Base-by-base conservation (phyloP, 2,113 vertebrate genomes). In the Numida meleagris region DNA sequence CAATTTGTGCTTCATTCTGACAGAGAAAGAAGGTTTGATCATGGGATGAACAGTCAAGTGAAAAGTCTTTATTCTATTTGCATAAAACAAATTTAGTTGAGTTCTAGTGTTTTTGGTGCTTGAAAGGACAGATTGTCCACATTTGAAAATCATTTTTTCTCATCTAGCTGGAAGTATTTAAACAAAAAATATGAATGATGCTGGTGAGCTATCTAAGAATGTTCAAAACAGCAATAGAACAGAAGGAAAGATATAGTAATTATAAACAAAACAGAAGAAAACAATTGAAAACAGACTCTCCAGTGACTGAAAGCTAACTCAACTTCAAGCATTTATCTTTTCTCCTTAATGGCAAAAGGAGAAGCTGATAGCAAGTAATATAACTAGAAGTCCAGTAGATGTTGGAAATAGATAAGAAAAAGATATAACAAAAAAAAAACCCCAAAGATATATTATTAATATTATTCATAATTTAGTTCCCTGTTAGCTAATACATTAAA, bases 51-150 rank as follows among this genome's bases (percentile, higher is more conserved):
- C 19, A 72, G 65, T 71, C 57, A 57, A 0, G 86, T 87, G 57
- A 46, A 66, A 92, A 78, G 25, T 89, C 34, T 87, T 84, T 72
- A 68, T 92, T 94, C 38, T 72, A 42, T 82, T 87, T 95, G 51
- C 48, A 58, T 53, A 68, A 77, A 90, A 78, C 48, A 85, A 70
- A 79, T 82, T 61, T 42, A 84, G 29, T 75, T 0, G 1, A 53
- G 46, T 84, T 36, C 10, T 53, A 20, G 4, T 63, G 51, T 63
- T 88, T 83, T 75, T 86, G 34, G 10, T 68, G 23, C 70, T 89
- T 36, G 24, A 75, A 79, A 89, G 48, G 31, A 82, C 18, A 24
- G 27, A 78, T 82, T 82, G 85, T 51, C 71, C 20, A 66, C 50
- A 77, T 77, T 45, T 77, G 33, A 80, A 53, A 80, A 43, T 14